These are phyloP conservation scores for Graptemys geographica DNA, from an alignment of 2,797 vertebrate species.

Conservation along the genomic window DNA sequence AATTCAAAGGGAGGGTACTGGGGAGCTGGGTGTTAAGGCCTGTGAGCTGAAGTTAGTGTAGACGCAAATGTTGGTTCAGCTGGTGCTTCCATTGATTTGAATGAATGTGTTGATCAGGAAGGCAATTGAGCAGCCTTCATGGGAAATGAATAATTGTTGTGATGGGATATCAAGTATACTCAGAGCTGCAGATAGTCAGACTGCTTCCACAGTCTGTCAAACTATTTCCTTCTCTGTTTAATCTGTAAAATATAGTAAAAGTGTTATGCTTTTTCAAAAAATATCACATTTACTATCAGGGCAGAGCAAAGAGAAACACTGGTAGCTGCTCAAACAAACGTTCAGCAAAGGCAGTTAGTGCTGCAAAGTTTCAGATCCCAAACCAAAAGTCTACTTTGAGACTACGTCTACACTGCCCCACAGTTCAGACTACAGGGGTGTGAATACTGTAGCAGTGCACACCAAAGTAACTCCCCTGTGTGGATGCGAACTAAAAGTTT, in stretches of 20 bases:
- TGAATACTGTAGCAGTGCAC: too few species aligned
- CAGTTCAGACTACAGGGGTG: neutral
- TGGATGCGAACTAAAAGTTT: neutral
- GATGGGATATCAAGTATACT: neutral
- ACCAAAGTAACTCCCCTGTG: neutral
- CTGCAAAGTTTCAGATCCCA: slow-evolving; percentile 47
- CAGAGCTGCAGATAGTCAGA: neutral
- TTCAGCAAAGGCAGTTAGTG: slow-evolving; percentile 12
- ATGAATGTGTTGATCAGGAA: neutral
- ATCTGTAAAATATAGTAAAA: slow-evolving; percentile 37
- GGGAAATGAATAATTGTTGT: neutral
- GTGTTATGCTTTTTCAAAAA: neutral
- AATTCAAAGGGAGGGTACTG: neutral
- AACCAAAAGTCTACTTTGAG: slow-evolving; percentile 54
- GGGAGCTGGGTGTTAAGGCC: neutral
- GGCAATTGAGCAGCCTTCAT: slow-evolving; percentile 29
- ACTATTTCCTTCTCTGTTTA: slow-evolving; percentile 33
- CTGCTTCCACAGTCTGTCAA: neutral
- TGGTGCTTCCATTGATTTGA: slow-evolving; percentile 17
- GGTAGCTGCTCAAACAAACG: neutral
- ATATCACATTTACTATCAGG: slow-evolving; percentile 18
- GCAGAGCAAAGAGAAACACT: slow-evolving; percentile 52
- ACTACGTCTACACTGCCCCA: too few species aligned
- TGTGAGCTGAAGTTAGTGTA: slow-evolving; percentile 34
- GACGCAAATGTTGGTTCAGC: slow-evolving; percentile 39